phyloP scores from a whole-genome alignment of 2,888 invertebrate genomes.

The Clanis bilineata region DNA sequence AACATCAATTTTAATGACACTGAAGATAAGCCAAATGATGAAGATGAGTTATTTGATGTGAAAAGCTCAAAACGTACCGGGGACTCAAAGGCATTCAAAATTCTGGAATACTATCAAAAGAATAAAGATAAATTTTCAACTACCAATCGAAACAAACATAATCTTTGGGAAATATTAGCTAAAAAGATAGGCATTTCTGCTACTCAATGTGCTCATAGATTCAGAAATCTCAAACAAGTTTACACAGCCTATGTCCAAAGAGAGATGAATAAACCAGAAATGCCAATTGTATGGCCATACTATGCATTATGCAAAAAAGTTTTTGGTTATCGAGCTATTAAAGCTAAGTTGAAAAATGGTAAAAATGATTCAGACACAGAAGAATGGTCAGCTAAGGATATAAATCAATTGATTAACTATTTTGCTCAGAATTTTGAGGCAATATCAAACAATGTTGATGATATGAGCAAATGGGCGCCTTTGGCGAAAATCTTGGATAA shows the following conservation, averaged over 20 bases:
- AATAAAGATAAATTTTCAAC: constrained; percentile 66
- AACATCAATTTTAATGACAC: constrained; percentile 43
- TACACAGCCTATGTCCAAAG: constrained; percentile 63
- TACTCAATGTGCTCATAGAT: constrained; percentile 64
- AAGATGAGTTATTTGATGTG: constrained; percentile 48
- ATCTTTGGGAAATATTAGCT: constrained; percentile 57
- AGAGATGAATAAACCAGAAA: constrained; percentile 68
- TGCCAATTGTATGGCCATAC: constrained; percentile 70
- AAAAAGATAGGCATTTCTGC: constrained; percentile 58
- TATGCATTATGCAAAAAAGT: constrained; percentile 70
- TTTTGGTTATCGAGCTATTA: constrained; percentile 67
- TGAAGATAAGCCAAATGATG: constrained; percentile 39
- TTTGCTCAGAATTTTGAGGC: constrained; percentile 51
- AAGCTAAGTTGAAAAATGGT: constrained; percentile 58
- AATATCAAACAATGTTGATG: constrained; percentile 45
- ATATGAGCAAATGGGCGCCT: constrained; percentile 45
- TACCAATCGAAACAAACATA: constrained; percentile 52
- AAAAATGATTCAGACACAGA: constrained; percentile 49
- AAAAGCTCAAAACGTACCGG: constrained; percentile 46
- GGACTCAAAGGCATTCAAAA: constrained; percentile 63
- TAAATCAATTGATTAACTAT: constrained; percentile 59
- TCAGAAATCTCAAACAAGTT: constrained; percentile 65
- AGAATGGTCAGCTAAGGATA: constrained; percentile 66
- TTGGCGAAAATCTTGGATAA: constrained; percentile 50
- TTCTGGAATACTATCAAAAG: constrained; percentile 66